Evolutionary conservation across 2,113 vertebrate species (phyloP), one percentile per base, ranked within the genome.

Genomic region (Odontesthes bonariensis): DNA sequence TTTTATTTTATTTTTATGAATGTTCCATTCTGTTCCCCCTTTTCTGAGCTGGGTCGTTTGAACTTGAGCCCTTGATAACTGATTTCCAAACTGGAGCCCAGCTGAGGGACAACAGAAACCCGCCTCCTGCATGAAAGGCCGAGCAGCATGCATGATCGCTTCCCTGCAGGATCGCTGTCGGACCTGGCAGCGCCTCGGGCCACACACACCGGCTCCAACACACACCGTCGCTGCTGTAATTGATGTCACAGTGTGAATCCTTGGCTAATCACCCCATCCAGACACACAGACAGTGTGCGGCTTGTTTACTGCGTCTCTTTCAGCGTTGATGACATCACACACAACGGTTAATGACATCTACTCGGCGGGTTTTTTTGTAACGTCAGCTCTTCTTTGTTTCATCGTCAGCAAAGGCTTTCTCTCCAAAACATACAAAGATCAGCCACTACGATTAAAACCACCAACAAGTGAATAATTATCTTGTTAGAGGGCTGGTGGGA

Each of bases 221-320:
- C 20, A 20, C 27, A n/a, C 5, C 0, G 46, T n/a, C 1, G 44
- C 68, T 44, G 32, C 19, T 74, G n/a, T 59, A 72, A 76, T 72
- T 72, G 73, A 60, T 73, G 73, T 40, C 64, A 68, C 73, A 76
- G 77, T 73, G 77, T 69, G 77, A 64, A 64, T 80, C 63, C 42
- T 46, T 33, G 2, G 31, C 52, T 71, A 66, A 79, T 79, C 61
- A 57, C 42, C 74, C 59, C 42, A 23, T 58, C 0, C n/a, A 69
- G 58, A 66, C 31, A 60, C 47, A 55, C 3, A 68, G 32, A 73
- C 64, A 58, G 9, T 75, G 61, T 66, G 57, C 52, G 75, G 23
- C 42, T 75, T 49, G 57, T 65, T 59, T 62, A 56, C 31, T 33
- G 47, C 31, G 0, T 77, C 9, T 76, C 64, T 40, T 56, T 65